These are phyloP conservation scores for Phylloscopus trochiloides DNA, from an alignment of 2,113 vertebrate genomes.

Conservation along the genomic window DNA sequence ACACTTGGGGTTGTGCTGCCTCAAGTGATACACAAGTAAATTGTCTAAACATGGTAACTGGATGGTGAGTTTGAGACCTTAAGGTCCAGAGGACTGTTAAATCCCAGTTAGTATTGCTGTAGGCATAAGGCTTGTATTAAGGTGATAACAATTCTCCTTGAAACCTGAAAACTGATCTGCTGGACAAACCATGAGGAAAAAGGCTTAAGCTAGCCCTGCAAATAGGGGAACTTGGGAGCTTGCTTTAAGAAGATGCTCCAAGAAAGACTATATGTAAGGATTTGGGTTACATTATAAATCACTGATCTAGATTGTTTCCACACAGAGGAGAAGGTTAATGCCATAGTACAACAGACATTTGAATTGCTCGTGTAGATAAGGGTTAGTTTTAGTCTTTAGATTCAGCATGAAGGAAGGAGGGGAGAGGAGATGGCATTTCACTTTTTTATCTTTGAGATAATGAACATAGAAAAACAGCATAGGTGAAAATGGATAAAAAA, in stretches of 20 bases:
- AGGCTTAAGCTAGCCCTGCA: background rate
- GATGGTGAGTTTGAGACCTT: background rate
- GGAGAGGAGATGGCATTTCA: background rate
- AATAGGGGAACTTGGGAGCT: background rate
- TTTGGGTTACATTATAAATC: background rate
- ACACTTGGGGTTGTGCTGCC: background rate
- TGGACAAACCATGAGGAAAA: background rate
- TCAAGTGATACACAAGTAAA: background rate
- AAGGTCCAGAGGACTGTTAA: background rate
- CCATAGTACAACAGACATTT: background rate
- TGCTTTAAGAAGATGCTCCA: background rate
- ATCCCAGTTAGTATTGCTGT: background rate
- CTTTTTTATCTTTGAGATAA: background rate
- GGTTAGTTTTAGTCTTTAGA: background rate
- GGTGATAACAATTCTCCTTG: background rate
- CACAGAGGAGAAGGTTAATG: background rate
- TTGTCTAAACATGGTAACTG: background rate
- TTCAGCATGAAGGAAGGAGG: background rate
- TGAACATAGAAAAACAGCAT: background rate
- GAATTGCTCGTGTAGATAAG: background rate
- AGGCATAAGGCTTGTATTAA: background rate
- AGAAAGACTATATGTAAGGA: background rate
- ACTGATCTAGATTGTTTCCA: background rate
- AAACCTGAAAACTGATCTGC: background rate
- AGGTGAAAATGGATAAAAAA: background rate